Percentiles rank a stretch among this genome's conserved stretches.
These are phyloP conservation scores for Agapornis canus DNA, from an alignment of 2,797 vertebrate species.

Conservation along the genomic window DNA sequence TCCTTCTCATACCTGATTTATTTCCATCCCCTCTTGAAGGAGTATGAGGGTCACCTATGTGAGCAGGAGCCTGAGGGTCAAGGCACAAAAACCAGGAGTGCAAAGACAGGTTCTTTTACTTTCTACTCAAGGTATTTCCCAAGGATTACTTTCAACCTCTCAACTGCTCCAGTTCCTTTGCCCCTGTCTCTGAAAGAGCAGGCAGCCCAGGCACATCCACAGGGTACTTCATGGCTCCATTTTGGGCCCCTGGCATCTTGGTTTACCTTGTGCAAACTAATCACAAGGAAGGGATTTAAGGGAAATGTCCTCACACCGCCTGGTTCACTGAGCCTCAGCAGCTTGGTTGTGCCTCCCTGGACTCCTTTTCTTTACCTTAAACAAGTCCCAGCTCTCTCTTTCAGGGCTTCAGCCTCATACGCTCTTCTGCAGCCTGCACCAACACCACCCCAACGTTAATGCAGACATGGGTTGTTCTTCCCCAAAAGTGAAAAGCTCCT, in stretches of 20 bases:
- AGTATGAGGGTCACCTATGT: fast-evolving
- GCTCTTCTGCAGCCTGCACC: background rate
- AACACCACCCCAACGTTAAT: fast-evolving
- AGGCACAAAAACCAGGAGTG: background rate
- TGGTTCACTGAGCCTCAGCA: background rate
- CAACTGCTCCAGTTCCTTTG: background rate
- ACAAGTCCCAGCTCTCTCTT: background rate
- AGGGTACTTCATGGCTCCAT: fast-evolving
- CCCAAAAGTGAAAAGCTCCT: background rate
- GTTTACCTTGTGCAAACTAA: background rate
- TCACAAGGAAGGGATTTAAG: background rate
- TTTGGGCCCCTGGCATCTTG: fast-evolving
- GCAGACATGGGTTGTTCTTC: fast-evolving
- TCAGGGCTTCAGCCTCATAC: background rate
- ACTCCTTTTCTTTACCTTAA: background rate
- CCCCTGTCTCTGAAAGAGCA: background rate
- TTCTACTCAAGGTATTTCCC: background rate
- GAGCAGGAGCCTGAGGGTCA: background rate
- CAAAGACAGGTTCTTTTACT: background rate
- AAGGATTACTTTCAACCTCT: background rate
- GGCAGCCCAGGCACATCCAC: background rate
- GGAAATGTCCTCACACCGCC: background rate
- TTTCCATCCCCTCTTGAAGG: background rate
- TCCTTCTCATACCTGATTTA: background rate
- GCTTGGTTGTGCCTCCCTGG: background rate